Conservation (phyloP, 2,888 invertebrate species). For the Pandemis cinnamomeana region DNA sequence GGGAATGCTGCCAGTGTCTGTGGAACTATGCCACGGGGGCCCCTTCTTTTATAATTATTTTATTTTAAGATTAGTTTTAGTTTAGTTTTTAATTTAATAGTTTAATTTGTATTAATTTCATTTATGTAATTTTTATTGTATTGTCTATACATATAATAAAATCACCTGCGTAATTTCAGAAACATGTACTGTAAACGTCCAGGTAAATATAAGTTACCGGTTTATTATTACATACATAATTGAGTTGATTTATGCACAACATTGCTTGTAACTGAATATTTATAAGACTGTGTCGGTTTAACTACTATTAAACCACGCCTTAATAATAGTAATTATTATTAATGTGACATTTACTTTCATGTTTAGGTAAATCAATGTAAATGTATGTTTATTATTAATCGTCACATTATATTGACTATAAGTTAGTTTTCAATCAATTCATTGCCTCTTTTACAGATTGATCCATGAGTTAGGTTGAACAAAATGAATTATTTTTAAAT, state of each 20-base stretch:
- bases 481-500: neutral
- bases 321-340: neutral
- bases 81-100: too few relatives aligned
- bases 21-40: too few relatives aligned
- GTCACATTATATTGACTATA: neutral
- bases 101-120: too few relatives aligned
- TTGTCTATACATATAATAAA: too few relatives aligned
- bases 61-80: too few relatives aligned
- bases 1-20: too few relatives aligned
- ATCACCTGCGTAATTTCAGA: too few relatives aligned
- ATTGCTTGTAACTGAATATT: neutral
- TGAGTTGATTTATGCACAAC: neutral
- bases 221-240: too few relatives aligned
- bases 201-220: too few relatives aligned
- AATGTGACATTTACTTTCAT: neutral
- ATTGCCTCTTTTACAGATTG: neutral
- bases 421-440: neutral
- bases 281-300: neutral
- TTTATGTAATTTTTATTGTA: too few relatives aligned
- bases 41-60: too few relatives aligned
- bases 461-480: neutral
- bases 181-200: too few relatives aligned
- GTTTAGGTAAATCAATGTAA: neutral
- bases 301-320: neutral
- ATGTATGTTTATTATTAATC: neutral